Percentiles rank a stretch among this genome's conserved stretches.
phyloP scores from a whole-genome alignment of 2,888 invertebrate species.

The Philereme vetulata region DNA sequence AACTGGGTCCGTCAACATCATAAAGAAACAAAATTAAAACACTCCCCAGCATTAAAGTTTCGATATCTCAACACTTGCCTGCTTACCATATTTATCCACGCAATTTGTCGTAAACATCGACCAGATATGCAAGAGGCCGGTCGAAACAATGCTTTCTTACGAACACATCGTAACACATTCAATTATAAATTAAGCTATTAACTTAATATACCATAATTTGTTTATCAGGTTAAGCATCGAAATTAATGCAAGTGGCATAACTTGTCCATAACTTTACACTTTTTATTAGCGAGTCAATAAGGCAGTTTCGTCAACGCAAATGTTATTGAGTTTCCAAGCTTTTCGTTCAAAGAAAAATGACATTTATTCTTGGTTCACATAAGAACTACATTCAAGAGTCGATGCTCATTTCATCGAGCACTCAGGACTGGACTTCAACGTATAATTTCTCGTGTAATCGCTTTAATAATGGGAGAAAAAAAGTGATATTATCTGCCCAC shows the following conservation, averaged over 20 bases:
- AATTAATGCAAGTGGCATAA: conserved; percentile 83
- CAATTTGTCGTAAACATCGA: conserved; percentile 69
- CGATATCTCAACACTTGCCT: conserved; percentile 48
- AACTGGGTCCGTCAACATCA: conserved; percentile 53
- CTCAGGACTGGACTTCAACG: conserved; percentile 73
- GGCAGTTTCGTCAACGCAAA: conserved; percentile 78
- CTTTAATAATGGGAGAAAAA: conserved; percentile 81
- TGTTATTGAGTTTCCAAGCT: conserved; percentile 55
- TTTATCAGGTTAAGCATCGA: conserved; percentile 83
- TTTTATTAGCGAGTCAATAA: conserved; percentile 82
- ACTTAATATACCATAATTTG: conserved; percentile 83
- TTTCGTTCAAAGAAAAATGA: conserved; percentile 43
- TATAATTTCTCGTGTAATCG: conserved; percentile 84
- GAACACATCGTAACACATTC: conserved; percentile 75
- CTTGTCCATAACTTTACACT: conserved; percentile 82
- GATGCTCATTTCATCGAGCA: conserved; percentile 51
- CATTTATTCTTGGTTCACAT: conserved; percentile 41
- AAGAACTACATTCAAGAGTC: conserved; percentile 47
- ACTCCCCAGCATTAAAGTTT: conserved; percentile 53
- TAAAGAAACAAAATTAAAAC: conserved; percentile 58
- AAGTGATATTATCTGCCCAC: conserved; percentile 84
- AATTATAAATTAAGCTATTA: conserved; percentile 84
- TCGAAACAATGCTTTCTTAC: conserved; percentile 77
- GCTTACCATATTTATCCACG: conserved; percentile 47
- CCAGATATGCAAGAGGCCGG: conserved; percentile 65